Percentiles rank a stretch among this genome's conserved stretches.
Conservation (phyloP, 2,113 vertebrate genomes). For the Silurus meridionalis region DNA sequence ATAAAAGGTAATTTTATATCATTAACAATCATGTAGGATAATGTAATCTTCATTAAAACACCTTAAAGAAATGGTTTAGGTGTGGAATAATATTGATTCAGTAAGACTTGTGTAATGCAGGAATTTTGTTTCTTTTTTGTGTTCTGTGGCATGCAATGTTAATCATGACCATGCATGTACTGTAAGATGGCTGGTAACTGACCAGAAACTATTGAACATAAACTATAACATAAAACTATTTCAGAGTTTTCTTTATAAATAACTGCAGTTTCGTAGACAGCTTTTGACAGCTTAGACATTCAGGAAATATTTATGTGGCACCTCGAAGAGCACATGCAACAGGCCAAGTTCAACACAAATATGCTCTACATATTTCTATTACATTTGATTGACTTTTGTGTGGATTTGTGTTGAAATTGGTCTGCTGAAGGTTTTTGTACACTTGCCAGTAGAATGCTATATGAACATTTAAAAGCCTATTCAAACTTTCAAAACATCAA, state of each 20-base stretch:
- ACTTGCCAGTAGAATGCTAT: background rate
- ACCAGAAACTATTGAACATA: background rate
- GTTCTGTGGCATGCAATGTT: background rate
- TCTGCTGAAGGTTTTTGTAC: background rate
- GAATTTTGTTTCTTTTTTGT: background rate
- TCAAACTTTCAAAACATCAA: background rate
- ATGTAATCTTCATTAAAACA: background rate
- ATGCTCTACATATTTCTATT: background rate
- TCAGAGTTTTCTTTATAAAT: background rate
- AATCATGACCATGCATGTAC: background rate
- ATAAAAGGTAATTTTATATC: background rate
- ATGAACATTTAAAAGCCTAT: no score
- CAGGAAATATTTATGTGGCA: background rate
- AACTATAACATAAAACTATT: background rate
- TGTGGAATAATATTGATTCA: background rate
- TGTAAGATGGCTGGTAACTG: conserved; percentile 25
- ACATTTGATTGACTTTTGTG: background rate
- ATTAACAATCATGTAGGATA: background rate
- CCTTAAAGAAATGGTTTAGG: background rate
- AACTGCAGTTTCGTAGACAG: background rate
- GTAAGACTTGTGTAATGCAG: background rate
- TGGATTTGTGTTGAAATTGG: background rate
- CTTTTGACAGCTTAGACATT: conserved; percentile 3
- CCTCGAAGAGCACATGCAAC: background rate
- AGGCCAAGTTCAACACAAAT: background rate